Evolutionary conservation across 1,140 invertebrate genomes (phyloP).

Genomic region (Drosophila nigromelanica): DNA sequence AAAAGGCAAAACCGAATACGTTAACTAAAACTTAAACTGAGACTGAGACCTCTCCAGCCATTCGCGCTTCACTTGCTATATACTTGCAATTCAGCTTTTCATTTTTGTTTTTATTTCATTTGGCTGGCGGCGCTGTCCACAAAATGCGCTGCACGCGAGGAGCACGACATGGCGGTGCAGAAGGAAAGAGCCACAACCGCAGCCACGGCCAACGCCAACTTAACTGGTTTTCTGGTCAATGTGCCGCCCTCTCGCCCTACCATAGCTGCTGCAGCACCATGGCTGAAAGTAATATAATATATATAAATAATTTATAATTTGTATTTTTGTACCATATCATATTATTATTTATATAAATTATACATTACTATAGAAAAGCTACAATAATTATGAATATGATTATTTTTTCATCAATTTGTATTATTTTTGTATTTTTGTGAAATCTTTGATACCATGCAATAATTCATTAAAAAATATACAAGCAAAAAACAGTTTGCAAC

Average conservation of each 20-base stretch:
- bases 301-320: constrained; percentile 14
- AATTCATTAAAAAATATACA: too few relatives aligned
- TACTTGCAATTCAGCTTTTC: constrained; percentile 60
- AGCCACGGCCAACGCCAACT: constrained; percentile 11
- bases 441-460: too few relatives aligned
- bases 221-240: constrained; percentile 67
- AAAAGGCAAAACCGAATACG: constrained; percentile 49
- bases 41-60: constrained; percentile 24
- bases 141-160: constrained; percentile 46
- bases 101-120: constrained; percentile 61
- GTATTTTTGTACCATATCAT: constrained; percentile 1
- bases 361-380: neutral
- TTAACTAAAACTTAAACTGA: constrained; percentile 26
- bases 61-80: constrained; percentile 17
- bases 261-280: neutral
- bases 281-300: constrained; percentile 6
- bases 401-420: too few relatives aligned
- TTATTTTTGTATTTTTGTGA: too few relatives aligned
- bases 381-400: too few relatives aligned
- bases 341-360: neutral
- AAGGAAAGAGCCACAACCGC: neutral
- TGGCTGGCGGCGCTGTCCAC: constrained; percentile 55
- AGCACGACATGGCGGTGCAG: constrained; percentile 44
- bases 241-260: constrained; percentile 8
- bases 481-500: too few relatives aligned